Evolutionary conservation across 2,888 invertebrate species (phyloP), one percentile per base, ranked within the genome.

Genomic region (Scrobipalpa atriplicella): DNA sequence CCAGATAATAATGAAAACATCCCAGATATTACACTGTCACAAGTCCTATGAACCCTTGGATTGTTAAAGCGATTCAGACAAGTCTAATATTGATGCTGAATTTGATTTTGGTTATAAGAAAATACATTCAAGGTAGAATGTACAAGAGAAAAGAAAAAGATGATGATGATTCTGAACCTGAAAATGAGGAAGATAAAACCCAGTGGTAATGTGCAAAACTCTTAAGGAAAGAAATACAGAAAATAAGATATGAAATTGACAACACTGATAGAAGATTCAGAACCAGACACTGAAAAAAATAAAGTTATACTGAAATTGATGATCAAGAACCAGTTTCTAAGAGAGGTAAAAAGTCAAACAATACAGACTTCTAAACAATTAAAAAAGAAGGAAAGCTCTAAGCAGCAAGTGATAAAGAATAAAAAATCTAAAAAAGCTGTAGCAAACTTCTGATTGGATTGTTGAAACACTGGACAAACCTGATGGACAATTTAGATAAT

Each of bases 41-140:
- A 93, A 75, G 94, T 94, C 75, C 92, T 94, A 9, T 90, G 93
- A 73, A 96, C 96, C 84, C 95, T 95, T 7, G 96, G 96, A 96
- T 91, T 94, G 79, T 78, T 92, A 73, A 88, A 90, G 70, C 82
- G 82, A 68, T 83, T n/a, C 86, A 39, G 93, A 94, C 75, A 91
- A 93, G 68, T 84, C 89, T 18, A 87, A 93, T 75, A 93, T 95
- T 72, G 92, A 94, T 75, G 82, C 92, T 10, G 93, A 94, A 69
- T 95, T 95, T 87, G 83, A 95, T 65, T 94, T 93, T 79, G 94
- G 94, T 7, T 96, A 96, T 79, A 94, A 95, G 71, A 95, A n/a
- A 96, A 84, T 97, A 95, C 86, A 94, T 96, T 93, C 93, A 94
- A 67, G 93, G 94, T 8, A 90, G 81, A 80, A 81, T 81, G 69